phyloP scores from a whole-genome alignment of 2,888 invertebrate genomes.

The Drosophila demipolita region DNA sequence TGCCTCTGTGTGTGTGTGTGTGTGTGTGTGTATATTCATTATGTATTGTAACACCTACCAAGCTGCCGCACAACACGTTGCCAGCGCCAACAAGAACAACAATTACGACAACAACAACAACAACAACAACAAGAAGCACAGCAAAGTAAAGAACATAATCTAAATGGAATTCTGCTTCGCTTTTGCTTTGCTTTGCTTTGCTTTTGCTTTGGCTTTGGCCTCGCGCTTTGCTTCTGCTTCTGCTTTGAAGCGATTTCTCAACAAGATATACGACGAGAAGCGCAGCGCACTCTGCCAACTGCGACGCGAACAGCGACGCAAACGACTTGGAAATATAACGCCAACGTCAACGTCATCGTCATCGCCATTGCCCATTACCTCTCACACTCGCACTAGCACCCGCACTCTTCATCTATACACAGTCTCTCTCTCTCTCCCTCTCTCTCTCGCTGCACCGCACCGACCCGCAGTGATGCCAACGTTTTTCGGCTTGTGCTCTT shows the following conservation, averaged over 20 bases:
- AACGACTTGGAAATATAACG: constrained; percentile 53
- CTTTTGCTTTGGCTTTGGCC: constrained; percentile 2
- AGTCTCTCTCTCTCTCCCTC: neutral
- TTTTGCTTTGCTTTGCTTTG: constrained; percentile 42
- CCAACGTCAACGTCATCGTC: constrained; percentile 28
- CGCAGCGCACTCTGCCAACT: constrained; percentile 41
- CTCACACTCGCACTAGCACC: constrained; percentile 1
- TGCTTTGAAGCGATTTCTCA: constrained; percentile 61
- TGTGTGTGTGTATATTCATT: constrained; percentile 49
- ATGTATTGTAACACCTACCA: constrained; percentile 74
- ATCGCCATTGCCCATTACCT: constrained; percentile 23
- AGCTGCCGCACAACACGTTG: constrained; percentile 61
- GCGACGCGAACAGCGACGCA: constrained; percentile 55
- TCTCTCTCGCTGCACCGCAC: neutral
- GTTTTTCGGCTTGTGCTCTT: constrained; percentile 55
- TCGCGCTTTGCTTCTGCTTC: constrained; percentile 48
- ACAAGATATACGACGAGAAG: constrained; percentile 44
- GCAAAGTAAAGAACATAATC: constrained; percentile 63
- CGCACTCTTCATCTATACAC: neutral
- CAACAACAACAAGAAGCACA: constrained; percentile 36
- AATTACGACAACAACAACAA: constrained; percentile 54
- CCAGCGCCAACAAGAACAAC: constrained; percentile 64
- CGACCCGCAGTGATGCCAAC: constrained; percentile 44
- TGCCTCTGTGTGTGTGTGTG: constrained; percentile 17
- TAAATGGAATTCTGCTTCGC: constrained; percentile 75